Base-by-base conservation (phyloP, 2,888 invertebrate genomes). In the Pogonocherus hispidulus region DNA sequence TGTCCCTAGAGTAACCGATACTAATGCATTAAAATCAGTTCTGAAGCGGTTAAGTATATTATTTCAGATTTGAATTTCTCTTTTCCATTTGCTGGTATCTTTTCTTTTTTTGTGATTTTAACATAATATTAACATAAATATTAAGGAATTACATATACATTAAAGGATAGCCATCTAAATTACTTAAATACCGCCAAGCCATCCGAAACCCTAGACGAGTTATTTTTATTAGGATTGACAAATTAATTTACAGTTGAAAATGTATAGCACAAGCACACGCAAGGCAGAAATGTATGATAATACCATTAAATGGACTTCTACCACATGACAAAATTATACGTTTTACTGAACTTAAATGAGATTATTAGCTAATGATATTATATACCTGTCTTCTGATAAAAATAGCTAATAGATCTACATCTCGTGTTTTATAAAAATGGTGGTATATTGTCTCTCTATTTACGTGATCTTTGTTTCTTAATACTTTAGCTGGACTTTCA, bases 221-320 rank as follows among this genome's bases (percentile, higher is more conserved):
- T 66, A 68, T 68, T 73, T 66, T 73, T 70, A 73, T 73, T 73
- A 65, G 66, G 68, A 73, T 67, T 70, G 73, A 73, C 73, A 73
- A 73, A 75, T 74, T 70, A 72, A 76, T 74, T 71, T 71, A 67
- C 68, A 73, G 64, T 47, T 56, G 67, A 66, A 73, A 74, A 73
- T 76, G 70, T 74, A 74, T 74, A 63, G 70, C 68, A 57, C 69
- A 73, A 67, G 68, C 73, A 69, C 76, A 72, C 72, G 72, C 74
- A 71, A 72, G 69, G 67, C 47, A 47, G 37, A 54, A 64, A 67
- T 62, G 51, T 67, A 66, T 73, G 70, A n/a, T n/a, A 73, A 71
- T 69, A 65, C 70, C 71, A 72, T 73, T 70, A 66, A 65, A 66
- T 51, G 47, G 52, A 54, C 54, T 63, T 59, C 9, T 46, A 66